Base-by-base conservation (phyloP, 1,140 invertebrate species). In the Papilio polytes region DNA sequence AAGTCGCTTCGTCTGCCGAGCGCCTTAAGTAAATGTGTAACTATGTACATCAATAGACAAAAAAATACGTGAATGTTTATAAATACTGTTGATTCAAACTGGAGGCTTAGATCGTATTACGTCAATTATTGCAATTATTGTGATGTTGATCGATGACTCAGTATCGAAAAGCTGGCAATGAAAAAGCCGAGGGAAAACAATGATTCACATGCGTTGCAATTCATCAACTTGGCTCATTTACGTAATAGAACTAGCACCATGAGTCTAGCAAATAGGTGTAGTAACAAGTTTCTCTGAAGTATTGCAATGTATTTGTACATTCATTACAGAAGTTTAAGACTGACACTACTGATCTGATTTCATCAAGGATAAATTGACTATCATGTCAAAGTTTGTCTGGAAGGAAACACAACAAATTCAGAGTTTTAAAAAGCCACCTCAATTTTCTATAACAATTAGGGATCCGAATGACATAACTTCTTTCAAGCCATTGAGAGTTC, bases 61-160 rank as follows among this genome's bases (percentile, higher is more conserved):
- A 66, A 77, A 77, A 53, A 31, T 76, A 2, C 46, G 3, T 53
- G 36, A 63, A 77, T 31, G 74, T 78, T 78, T 78, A 78, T 78
- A 78, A 78, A 78, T 78, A 78, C 59, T 59, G 76, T 15, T 59
- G 76, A 78, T 78, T 78, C 76, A 78, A 78, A 46, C 48, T 56
- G 9, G 13, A n/a, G 18, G 53, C 56, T 48, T 59, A 77, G 76
- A 78, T 53, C 51, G 76, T 63, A 36, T 70, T 70, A 41, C 53
- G 48, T 56, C 22, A n/a, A 53, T n/a, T 78, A 78, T 59, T 78
- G 4, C 31, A 36, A 63, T 78, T 56, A 78, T 53, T 26, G 53
- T 56, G 53, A 36, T 59, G 8, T 36, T 56, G 76, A 26, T 18
- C 76, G 13, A 56, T 59, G 76, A 78, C 1, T 77, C 76, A 56